These are phyloP conservation scores for Thomomys bottae DNA, from an alignment of 2,113 vertebrate genomes.

Conservation along the genomic window DNA sequence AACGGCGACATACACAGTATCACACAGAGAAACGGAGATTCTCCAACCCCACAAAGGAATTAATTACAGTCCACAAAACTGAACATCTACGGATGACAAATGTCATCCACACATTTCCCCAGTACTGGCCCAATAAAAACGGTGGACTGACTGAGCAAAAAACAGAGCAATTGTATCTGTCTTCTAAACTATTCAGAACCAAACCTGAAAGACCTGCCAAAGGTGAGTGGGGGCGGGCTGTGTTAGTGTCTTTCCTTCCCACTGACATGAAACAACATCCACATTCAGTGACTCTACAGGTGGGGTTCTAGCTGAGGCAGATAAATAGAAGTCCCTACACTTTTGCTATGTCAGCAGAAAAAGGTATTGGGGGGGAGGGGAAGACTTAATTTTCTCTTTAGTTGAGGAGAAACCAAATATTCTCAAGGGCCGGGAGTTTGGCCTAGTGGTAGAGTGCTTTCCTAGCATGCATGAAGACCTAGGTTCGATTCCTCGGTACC, in stretches of 20 bases:
- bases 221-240: not conserved
- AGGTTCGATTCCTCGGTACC: too few relatives aligned
- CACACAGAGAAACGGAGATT: not conserved
- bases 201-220: not conserved
- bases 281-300: not conserved
- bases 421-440: too few relatives aligned
- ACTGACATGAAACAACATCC: not conserved
- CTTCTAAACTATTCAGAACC: not conserved
- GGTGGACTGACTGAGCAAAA: constrained; percentile 3
- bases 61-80: not conserved
- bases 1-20: not conserved
- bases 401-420: constrained; percentile 16
- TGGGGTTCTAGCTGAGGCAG: not conserved
- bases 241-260: not conserved
- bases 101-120: not conserved
- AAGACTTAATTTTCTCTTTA: constrained; percentile 37
- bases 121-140: not conserved
- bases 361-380: not conserved
- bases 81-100: not conserved
- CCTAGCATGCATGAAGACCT: too few relatives aligned
- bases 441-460: too few relatives aligned
- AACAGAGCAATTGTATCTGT: not conserved
- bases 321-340: not conserved
- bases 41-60: not conserved
- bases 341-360: not conserved